Evolutionary conservation across 1,140 invertebrate genomes (phyloP).

Genomic region (Drosophila prosaltans): DNA sequence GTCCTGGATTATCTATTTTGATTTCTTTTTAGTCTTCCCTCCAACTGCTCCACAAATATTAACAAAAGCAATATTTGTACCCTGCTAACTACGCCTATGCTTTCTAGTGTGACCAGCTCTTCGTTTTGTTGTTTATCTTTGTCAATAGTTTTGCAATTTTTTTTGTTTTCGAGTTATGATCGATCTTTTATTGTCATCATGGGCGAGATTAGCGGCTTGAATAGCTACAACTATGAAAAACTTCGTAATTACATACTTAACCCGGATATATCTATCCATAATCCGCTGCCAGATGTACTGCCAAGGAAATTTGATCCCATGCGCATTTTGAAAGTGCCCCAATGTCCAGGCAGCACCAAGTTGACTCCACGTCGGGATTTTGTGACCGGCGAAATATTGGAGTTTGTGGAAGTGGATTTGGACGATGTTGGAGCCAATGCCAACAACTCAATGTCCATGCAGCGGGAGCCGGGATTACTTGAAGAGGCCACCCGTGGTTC

Average conservation of each 20-base stretch:
- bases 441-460: constrained; percentile 90
- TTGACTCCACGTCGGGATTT: constrained; percentile 86
- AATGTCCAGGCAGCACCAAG: constrained; percentile 67
- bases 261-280: constrained; percentile 71
- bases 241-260: constrained; percentile 70
- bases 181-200: constrained; percentile 24
- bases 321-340: constrained; percentile 70
- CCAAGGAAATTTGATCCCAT: constrained; percentile 65
- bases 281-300: constrained; percentile 71
- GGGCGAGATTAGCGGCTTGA: constrained; percentile 44
- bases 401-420: constrained; percentile 88
- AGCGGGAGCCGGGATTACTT: constrained; percentile 85
- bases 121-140: neutral
- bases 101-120: constrained; percentile 1
- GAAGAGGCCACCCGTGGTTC: constrained; percentile 87
- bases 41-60: too few relatives aligned
- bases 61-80: too few relatives aligned
- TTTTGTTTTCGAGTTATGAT: neutral
- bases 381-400: constrained; percentile 87
- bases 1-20: too few relatives aligned
- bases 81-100: neutral
- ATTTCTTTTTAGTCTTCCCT: too few relatives aligned
- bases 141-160: constrained; percentile 3
- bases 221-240: constrained; percentile 66
- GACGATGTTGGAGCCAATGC: constrained; percentile 86